Percentiles rank a stretch among this genome's conserved stretches.
phyloP scores from a whole-genome alignment of 2,113 vertebrate genomes.

The Entelurus aequoreus region DNA sequence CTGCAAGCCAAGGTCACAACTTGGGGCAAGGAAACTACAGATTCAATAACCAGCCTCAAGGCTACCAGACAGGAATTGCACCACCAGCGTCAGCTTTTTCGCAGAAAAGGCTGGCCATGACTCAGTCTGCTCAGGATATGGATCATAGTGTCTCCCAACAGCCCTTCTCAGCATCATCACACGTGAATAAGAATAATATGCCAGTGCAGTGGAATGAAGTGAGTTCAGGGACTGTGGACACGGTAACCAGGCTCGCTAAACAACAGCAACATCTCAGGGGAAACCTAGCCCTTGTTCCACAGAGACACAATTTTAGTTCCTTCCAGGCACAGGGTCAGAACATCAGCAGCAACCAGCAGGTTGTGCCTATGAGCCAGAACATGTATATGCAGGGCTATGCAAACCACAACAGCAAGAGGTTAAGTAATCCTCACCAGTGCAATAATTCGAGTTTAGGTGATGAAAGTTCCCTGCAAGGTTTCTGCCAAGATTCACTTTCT shows the following conservation, averaged over 20 bases:
- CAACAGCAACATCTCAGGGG: constrained; percentile 68
- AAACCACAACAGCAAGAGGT: constrained; percentile 69
- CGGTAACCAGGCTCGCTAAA: constrained; percentile 72
- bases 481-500: constrained; percentile 72
- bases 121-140: constrained; percentile 63
- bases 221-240: constrained; percentile 89
- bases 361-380: constrained; percentile 73
- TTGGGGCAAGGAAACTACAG: constrained; percentile 54
- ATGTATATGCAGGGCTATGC: constrained; percentile 68
- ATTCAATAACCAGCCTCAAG: constrained; percentile 64
- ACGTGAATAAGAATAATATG: constrained; percentile 85
- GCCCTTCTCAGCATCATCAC: constrained; percentile 52
- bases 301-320: constrained; percentile 81
- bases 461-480: constrained; percentile 69
- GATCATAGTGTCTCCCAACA: constrained; percentile 61
- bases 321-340: constrained; percentile 75
- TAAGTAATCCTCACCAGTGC: constrained; percentile 66
- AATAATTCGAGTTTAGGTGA: constrained; percentile 56
- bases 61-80: constrained; percentile 70
- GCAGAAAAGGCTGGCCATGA: constrained; percentile 77
- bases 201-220: constrained; percentile 98
- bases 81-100: constrained; percentile 63
- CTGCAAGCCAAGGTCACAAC: constrained; percentile 51
- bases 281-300: constrained; percentile 79
- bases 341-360: constrained; percentile 72